Base-by-base conservation (phyloP, 2,888 invertebrate genomes). In the Mythimna albipuncta region DNA sequence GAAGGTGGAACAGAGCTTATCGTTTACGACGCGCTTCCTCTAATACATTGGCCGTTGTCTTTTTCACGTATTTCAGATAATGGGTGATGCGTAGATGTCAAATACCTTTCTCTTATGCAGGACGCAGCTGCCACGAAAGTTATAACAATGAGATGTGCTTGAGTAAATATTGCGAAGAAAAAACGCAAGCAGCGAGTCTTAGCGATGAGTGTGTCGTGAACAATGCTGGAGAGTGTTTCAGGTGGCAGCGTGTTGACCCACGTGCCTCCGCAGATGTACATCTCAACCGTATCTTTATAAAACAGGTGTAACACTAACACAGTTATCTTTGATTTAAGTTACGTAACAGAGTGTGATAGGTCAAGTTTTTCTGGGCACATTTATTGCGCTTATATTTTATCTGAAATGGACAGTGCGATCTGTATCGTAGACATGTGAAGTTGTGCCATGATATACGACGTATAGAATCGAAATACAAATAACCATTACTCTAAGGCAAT, bases 151-250 rank as follows among this genome's bases (percentile, higher is more conserved):
- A 89, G 88, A 88, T 89, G 89, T 87, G 79, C 83, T 84, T 88
- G 89, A 85, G 89, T 92, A 92, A 93, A 92, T 90, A 93, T 89
- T 87, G 87, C 87, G 79, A 85, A 91, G 92, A 92, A 91, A 89
- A 92, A 86, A 87, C 81, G 87, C 81, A 89, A 85, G 88, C 86
- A 86, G 89, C 92, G 89, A 85, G 89, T 87, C 85, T 89, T 81
- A 79, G 83, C 90, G 91, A 93, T 94, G 94, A 95, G 87, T 93
- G 90, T 91, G 72, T 83, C 81, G 76, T 74, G 92, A 93, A 95
- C 94, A 95, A 95, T 94, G 91, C 91, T 91, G 87, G 87, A 87
- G 89, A 90, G 87, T 88, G 88, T 85, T 88, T 91, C 93, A 94
- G 94, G 93, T 94, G 94, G 84, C 79, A 82, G 86, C 86, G 84